Percentiles rank a stretch among this genome's conserved stretches.
These are phyloP conservation scores for Rugalucina vietnamica DNA, from an alignment of 2,888 invertebrate species.

Conservation along the genomic window DNA sequence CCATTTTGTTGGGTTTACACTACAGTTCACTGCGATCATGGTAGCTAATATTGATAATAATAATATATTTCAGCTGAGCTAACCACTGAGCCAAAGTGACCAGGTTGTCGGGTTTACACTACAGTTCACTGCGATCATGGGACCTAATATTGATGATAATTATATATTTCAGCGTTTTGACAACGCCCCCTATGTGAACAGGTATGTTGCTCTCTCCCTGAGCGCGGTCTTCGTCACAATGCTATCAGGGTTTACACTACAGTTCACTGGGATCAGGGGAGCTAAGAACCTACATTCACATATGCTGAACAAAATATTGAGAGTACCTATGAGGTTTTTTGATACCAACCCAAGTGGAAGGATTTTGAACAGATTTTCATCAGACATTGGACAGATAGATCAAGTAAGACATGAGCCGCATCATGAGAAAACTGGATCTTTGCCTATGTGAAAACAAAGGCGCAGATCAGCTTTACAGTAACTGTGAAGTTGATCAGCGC, in stretches of 20 bases:
- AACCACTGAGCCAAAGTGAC: too few species aligned
- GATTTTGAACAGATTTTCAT: constrained; percentile 82
- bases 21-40: too few species aligned
- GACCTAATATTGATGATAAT: too few species aligned
- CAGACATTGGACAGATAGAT: constrained; percentile 80
- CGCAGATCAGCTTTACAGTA: too few species aligned
- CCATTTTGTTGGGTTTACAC: too few species aligned
- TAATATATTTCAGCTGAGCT: too few species aligned
- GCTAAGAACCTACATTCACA: constrained; percentile 88
- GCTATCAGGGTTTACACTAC: constrained; percentile 87
- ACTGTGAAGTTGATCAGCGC: too few species aligned
- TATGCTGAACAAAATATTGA: constrained; percentile 88
- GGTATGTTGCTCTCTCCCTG: constrained; percentile 88
- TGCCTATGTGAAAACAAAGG: too few species aligned
- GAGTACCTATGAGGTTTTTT: constrained; percentile 87
- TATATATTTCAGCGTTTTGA: constrained; percentile 71
- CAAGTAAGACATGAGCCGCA: constrained; percentile 78
- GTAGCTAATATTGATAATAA: too few species aligned
- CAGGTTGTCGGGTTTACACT: too few species aligned
- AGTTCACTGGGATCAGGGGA: constrained; percentile 84
- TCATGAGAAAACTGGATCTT: too few species aligned
- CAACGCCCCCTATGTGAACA: constrained; percentile 86
- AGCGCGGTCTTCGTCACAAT: constrained; percentile 87
- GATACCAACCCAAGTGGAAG: constrained; percentile 82
- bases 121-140: too few species aligned